Base-by-base conservation (phyloP, 2,888 invertebrate genomes). In the Boloria euphrosyne region DNA sequence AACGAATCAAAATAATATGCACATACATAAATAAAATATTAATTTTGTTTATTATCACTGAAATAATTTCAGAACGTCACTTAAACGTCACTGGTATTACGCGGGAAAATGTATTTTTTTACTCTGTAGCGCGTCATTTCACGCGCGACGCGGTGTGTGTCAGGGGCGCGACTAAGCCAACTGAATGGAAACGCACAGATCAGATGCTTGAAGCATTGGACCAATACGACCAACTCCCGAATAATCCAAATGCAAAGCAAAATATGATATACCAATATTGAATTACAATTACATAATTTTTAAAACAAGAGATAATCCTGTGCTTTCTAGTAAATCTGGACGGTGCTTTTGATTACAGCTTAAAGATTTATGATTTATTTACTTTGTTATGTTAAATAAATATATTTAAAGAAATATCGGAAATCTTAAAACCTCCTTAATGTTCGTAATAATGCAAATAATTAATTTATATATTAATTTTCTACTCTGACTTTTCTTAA, bases 101-200 rank as follows among this genome's bases (percentile, higher is more conserved):
- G 67, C 69, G 62, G 75, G 69, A 74, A 71, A 72, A 65, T 55
- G 2, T 47, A 43, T 31, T 50, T 57, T 61, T 68, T 62, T 65
- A 65, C 61, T 71, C 69, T 71, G 65, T 71, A 64, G 47, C 50
- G 60, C 51, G 60, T 66, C 71, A 72, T 78, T 75, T 76, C 69
- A 78, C 77, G 69, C 73, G 71, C 78, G 74, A 69, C 77, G 73
- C 78, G 75, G 74, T 69, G 71, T 73, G 75, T 72, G 79, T 76
- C 81, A 69, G 70, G 75, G 78, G 79, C 74, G 78, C 73, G 68
- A 77, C 76, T 77, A 73, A 73, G 51, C 52, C 52, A 66, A 64
- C 51, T 27, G 65, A 61, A 50, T 17, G 16, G 59, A 57, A 46
- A 44, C 59, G 59, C 17, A 17, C 38, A 59, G 31, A 31, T 59